Percentiles rank a stretch among this genome's conserved stretches.
Conservation (phyloP, 2,113 vertebrate species). For the Baryphthengus martii region DNA sequence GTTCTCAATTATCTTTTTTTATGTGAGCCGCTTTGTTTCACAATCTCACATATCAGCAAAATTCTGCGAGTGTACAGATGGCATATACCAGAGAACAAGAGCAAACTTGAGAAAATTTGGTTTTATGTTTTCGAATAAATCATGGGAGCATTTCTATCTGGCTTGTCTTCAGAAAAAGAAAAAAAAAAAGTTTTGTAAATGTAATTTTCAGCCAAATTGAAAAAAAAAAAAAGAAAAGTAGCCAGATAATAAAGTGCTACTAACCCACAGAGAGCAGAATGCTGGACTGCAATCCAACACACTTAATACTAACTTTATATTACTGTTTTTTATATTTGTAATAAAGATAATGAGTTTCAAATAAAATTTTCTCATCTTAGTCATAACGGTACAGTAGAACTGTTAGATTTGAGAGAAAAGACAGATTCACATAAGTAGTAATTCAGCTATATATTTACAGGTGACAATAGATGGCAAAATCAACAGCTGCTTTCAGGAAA, state of each 20-base stretch:
- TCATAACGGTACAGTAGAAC: neutral
- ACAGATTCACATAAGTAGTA: neutral
- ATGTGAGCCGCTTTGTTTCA: slow-evolving; percentile 21
- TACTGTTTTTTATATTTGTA: neutral
- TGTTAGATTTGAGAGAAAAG: neutral
- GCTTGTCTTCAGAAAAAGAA: neutral
- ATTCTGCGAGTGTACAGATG: slow-evolving; percentile 33
- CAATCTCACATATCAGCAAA: slow-evolving; percentile 34
- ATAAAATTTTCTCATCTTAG: neutral
- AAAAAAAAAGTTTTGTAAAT: neutral
- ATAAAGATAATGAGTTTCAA: neutral
- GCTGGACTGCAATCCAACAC: neutral
- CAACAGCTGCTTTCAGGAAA: neutral
- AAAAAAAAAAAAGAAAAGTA: neutral
- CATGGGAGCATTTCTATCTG: neutral
- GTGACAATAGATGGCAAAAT: neutral
- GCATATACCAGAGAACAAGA: neutral
- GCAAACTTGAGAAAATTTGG: neutral
- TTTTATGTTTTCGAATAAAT: slow-evolving; percentile 13
- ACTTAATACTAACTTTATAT: neutral
- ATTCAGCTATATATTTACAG: neutral
- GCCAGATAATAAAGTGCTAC: neutral
- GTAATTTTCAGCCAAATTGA: neutral
- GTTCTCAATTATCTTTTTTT: slow-evolving; percentile 40
- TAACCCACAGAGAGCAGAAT: neutral